Evolutionary conservation across 2,888 invertebrate genomes (phyloP), one percentile per base, ranked within the genome.

Genomic region (Agrotis ipsilon): DNA sequence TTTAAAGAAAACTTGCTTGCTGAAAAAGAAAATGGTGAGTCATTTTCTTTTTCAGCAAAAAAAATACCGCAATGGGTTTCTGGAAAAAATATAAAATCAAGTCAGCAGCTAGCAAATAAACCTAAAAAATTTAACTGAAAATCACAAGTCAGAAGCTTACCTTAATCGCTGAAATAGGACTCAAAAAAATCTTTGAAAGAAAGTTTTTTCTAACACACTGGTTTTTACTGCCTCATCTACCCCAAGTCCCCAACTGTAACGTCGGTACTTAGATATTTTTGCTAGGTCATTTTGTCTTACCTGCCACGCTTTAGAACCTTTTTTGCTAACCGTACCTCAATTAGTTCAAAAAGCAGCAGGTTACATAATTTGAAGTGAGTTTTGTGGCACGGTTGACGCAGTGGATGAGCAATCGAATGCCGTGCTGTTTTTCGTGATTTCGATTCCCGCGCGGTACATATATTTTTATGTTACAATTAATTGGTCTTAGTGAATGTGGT

Each of bases 211-310:
- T 27, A 9, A 19, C 13, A 61, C 19, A 46, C 13, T 27, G 24
- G 24, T 16, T 24, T 43, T 46, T 62, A 73, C n/a, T 62, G 43
- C 58, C 52, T 13, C 11, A 0, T 58, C 19, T 18, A 32, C 27
- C 48, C 59, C 13, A 7, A 18, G 46, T 46, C 27, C 48, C 59
- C 13, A 7, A 18, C 51, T 46, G 18, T 39, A 14, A n/a, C 18
- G 48, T 13, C 3, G 16, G 27, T 59, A 60, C 24, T 45, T 55
- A 27, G 52, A 21, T 55, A 55, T 55, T 70, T 49, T 39, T 27
- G 54, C 59, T 60, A 63, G 54, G 63, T 60, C 54, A 55, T 60
- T 54, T 27, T 21, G 13, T 16, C 13, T 55, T 54, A 70, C 52
- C 78, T 59, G 59, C 43, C 24, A 13, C n/a, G 39, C 6, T 46